phyloP scores from a whole-genome alignment of 2,113 vertebrate species.

The Erythrolamprus reginae region DNA sequence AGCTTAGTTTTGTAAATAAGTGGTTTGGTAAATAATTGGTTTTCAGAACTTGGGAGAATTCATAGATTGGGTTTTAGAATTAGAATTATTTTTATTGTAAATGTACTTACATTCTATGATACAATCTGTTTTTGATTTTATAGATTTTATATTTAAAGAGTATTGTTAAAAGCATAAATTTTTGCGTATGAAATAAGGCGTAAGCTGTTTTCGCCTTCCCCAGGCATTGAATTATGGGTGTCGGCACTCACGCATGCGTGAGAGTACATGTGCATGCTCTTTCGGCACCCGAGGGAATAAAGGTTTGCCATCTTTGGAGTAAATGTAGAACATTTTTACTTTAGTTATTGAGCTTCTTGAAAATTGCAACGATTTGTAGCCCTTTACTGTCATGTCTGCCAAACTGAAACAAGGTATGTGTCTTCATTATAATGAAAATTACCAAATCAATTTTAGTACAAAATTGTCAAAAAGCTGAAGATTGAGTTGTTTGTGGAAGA shows the following conservation, averaged over 20 bases:
- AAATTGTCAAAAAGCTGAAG: neutral
- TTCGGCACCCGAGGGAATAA: too few relatives aligned
- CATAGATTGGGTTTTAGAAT: neutral
- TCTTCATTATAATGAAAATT: neutral
- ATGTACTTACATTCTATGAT: neutral
- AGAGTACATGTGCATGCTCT: too few relatives aligned
- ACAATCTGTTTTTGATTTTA: neutral
- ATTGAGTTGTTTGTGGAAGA: neutral
- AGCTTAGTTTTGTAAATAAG: neutral
- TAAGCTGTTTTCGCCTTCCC: too few relatives aligned
- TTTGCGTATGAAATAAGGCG: neutral
- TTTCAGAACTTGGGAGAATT: neutral
- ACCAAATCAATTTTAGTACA: neutral
- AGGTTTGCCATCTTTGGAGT: too few relatives aligned
- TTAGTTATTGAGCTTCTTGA: constrained; percentile 7
- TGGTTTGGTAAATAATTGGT: neutral
- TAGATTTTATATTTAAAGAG: neutral
- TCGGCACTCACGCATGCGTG: too few relatives aligned
- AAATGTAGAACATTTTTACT: neutral
- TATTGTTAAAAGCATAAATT: neutral
- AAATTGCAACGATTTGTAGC: neutral
- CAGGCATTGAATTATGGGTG: too few relatives aligned
- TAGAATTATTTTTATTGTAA: neutral
- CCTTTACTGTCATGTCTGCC: neutral
- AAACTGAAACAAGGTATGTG: neutral